Percentiles rank a stretch among this genome's conserved stretches.
phyloP scores from a whole-genome alignment of 2,888 invertebrate genomes.

The Lasioglossum calceatum region DNA sequence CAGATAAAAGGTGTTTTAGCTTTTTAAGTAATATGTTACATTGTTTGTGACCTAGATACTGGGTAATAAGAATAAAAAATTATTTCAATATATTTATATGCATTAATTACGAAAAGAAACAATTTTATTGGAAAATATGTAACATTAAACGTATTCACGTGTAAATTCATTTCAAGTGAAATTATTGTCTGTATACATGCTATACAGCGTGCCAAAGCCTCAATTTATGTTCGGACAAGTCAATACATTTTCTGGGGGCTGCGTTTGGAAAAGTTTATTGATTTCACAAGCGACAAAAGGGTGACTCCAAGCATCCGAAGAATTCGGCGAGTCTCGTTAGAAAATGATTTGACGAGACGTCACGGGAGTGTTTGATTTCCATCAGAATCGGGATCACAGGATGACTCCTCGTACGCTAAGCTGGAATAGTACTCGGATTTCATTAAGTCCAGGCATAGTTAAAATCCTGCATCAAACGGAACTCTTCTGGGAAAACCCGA shows the following conservation, averaged over 20 bases:
- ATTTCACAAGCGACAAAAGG: not conserved
- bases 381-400: not conserved
- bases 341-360: not conserved
- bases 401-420: not conserved
- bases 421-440: not conserved
- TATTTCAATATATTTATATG: too few relatives aligned
- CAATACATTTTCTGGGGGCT: not conserved
- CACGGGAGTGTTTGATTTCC: not conserved
- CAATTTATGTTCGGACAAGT: not conserved
- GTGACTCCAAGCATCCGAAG: not conserved
- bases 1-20: too few relatives aligned
- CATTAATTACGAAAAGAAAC: too few relatives aligned
- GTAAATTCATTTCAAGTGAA: too few relatives aligned
- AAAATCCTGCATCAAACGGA: slow-evolving; percentile 36
- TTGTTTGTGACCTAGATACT: too few relatives aligned
- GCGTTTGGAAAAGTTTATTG: not conserved
- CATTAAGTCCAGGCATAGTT: slow-evolving; percentile 6
- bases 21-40: too few relatives aligned
- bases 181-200: too few relatives aligned
- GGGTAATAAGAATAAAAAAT: too few relatives aligned
- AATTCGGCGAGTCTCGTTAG: not conserved
- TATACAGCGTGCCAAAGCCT: not conserved
- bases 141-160: too few relatives aligned
- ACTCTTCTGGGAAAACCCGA: slow-evolving; percentile 56
- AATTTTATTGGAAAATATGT: too few relatives aligned